phyloP scores from a whole-genome alignment of 1,140 invertebrate genomes.

The Lepidostoma basale region DNA sequence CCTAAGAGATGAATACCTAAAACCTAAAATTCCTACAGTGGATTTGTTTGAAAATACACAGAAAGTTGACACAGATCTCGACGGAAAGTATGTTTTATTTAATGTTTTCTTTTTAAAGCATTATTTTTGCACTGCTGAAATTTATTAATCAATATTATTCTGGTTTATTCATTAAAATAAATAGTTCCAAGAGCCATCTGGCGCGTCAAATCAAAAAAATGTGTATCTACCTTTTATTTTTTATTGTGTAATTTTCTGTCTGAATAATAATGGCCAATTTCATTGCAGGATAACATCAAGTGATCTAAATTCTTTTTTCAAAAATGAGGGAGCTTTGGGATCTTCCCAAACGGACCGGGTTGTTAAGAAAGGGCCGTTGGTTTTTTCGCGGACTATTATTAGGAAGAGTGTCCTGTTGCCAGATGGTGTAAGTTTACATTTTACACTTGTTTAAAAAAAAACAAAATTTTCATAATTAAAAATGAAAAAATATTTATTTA shows the following conservation, averaged over 20 bases:
- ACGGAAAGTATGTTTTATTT: slow-evolving; percentile 64
- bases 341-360: not conserved
- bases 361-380: slow-evolving; percentile 11
- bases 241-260: too few species aligned
- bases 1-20: slow-evolving; percentile 58
- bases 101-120: too few species aligned
- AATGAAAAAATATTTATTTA: too few species aligned
- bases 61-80: slow-evolving; percentile 56
- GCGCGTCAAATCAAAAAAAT: too few species aligned
- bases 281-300: slow-evolving; percentile 51
- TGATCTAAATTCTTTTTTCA: slow-evolving; percentile 52
- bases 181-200: too few species aligned
- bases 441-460: too few species aligned
- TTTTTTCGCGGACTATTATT: slow-evolving; percentile 50
- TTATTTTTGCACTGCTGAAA: too few species aligned
- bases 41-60: slow-evolving; percentile 46
- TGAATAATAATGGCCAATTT: too few species aligned
- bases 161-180: too few species aligned
- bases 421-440: slow-evolving; percentile 55
- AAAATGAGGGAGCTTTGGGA: not conserved
- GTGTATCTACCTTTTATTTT: too few species aligned
- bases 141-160: too few species aligned
- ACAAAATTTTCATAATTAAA: too few species aligned
- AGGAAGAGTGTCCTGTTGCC: slow-evolving; percentile 51
- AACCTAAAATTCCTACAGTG: slow-evolving; percentile 50